These are phyloP conservation scores for Antheraea yamamai DNA, from an alignment of 2,888 invertebrate genomes.

Conservation along the genomic window DNA sequence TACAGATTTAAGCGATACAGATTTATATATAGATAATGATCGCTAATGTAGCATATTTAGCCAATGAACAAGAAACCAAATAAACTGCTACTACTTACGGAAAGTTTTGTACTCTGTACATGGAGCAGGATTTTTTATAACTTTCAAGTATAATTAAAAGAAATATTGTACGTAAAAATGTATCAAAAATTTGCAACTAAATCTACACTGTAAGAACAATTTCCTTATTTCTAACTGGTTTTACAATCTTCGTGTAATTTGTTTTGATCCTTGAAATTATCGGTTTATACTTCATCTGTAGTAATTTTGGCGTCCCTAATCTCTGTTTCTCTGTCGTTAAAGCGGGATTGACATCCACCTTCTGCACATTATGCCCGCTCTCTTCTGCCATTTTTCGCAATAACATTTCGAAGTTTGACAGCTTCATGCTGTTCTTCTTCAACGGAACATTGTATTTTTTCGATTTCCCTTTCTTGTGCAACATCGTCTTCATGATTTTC, in stretches of 20 bases:
- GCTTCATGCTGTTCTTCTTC: conserved; percentile 69
- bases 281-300: conserved; percentile 63
- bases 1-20: too few species aligned
- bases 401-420: conserved; percentile 65
- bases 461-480: conserved; percentile 43
- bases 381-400: conserved; percentile 59
- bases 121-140: neutral
- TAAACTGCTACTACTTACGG: neutral
- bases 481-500: conserved; percentile 36
- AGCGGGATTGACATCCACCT: conserved; percentile 33
- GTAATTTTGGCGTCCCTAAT: conserved; percentile 44
- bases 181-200: neutral
- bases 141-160: neutral
- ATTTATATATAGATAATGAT: too few species aligned
- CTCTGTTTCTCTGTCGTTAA: conserved; percentile 43
- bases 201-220: conserved; percentile 39
- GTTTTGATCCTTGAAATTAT: conserved; percentile 50
- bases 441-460: conserved; percentile 70
- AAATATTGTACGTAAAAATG: neutral
- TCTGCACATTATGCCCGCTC: conserved; percentile 36
- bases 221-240: conserved; percentile 57
- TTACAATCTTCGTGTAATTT: conserved; percentile 59
- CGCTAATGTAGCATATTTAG: too few species aligned
- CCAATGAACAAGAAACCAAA: too few species aligned
- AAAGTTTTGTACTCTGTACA: neutral